A percentile compares a stretch with the other conserved stretches of the same genome.
Conservation (phyloP, 1,140 invertebrate genomes). For the Euwallacea similis region DNA sequence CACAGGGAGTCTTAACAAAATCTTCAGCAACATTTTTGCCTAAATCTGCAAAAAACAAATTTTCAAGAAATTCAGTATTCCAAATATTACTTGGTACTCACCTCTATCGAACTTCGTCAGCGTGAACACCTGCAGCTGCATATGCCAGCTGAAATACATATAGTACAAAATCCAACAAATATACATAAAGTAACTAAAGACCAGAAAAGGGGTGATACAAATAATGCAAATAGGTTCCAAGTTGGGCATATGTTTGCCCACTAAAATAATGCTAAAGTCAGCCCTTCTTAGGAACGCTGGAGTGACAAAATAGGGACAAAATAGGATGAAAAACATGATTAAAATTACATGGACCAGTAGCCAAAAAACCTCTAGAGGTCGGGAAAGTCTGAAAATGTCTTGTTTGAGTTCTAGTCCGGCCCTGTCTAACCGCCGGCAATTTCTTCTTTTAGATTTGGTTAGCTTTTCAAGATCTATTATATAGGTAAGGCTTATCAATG, state of each 20-base stretch:
- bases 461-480: background rate
- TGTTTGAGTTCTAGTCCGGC: background rate
- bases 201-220: background rate
- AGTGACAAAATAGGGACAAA: background rate
- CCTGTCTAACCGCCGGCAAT: background rate
- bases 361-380: background rate
- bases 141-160: background rate
- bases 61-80: background rate
- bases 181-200: background rate
- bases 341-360: background rate
- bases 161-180: background rate
- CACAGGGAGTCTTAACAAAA: no score
- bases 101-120: background rate
- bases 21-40: background rate
- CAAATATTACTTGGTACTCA: background rate
- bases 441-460: background rate
- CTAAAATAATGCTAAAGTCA: background rate
- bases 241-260: background rate
- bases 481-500: background rate
- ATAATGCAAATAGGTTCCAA: background rate
- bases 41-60: background rate
- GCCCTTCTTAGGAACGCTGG: background rate
- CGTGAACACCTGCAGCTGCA: background rate
- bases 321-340: background rate
- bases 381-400: background rate